Percentiles rank a stretch among this genome's conserved stretches.
Evolutionary conservation across 2,888 invertebrate species (phyloP).

Genomic region (Agrotis ipsilon): DNA sequence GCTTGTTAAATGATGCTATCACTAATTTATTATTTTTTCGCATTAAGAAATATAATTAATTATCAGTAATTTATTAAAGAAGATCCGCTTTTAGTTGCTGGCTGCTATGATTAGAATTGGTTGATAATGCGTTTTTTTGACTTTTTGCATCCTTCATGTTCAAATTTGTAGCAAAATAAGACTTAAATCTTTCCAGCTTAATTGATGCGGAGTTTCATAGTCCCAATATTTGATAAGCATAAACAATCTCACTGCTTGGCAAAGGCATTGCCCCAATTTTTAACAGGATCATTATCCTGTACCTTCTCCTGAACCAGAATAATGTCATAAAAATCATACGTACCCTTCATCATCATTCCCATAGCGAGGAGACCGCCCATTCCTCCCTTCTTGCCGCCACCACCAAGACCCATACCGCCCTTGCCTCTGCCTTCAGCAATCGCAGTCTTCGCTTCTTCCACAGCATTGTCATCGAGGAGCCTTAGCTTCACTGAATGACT

Average conservation of each 20-base stretch:
- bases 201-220: too few species aligned
- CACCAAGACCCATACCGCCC: slow-evolving; percentile 78
- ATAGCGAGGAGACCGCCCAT: slow-evolving; percentile 90
- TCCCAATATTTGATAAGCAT: too few species aligned
- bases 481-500: slow-evolving; percentile 93
- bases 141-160: too few species aligned
- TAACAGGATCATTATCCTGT: too few species aligned
- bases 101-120: too few species aligned
- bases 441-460: slow-evolving; percentile 89
- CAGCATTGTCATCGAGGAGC: slow-evolving; percentile 91
- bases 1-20: background rate
- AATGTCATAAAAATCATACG: slow-evolving; percentile 42
- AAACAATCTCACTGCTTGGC: too few species aligned
- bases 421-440: slow-evolving; percentile 84
- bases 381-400: slow-evolving; percentile 82
- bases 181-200: too few species aligned
- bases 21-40: background rate
- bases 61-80: background rate
- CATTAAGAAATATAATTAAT: background rate
- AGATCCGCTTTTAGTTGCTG: background rate
- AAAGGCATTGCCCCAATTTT: too few species aligned
- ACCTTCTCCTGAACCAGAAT: too few species aligned
- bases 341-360: slow-evolving; percentile 92
- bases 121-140: too few species aligned
- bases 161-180: too few species aligned